Evolutionary conservation across 2,113 vertebrate species (phyloP).

Genomic region (Tenebrosternarchus preto): DNA sequence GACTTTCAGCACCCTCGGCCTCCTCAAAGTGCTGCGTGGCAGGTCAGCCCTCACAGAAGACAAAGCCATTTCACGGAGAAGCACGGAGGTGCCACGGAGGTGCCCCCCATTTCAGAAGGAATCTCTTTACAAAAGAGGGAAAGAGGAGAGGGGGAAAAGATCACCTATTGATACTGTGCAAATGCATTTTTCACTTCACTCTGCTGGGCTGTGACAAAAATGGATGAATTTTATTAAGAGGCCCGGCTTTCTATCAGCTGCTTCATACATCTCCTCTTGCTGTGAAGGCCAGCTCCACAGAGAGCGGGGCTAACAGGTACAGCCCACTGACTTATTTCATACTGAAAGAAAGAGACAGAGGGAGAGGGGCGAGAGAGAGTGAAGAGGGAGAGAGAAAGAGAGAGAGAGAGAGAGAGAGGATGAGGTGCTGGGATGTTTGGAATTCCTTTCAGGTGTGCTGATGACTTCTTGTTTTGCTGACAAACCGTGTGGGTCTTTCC

Average conservation of each 20-base stretch:
- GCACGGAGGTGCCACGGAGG: slow-evolving; percentile 53
- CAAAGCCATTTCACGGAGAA: slow-evolving; percentile 64
- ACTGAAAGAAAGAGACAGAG: background rate
- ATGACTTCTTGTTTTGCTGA: slow-evolving; percentile 47
- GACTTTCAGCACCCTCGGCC: slow-evolving; percentile 62
- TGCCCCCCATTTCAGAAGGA: slow-evolving; percentile 57
- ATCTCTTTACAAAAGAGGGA: slow-evolving; percentile 46
- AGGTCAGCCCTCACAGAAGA: slow-evolving; percentile 61
- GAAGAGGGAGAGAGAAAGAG: slow-evolving; percentile 3
- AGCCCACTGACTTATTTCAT: slow-evolving; percentile 50
- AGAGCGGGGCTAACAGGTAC: slow-evolving; percentile 46
- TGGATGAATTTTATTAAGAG: slow-evolving; percentile 76
- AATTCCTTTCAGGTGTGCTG: slow-evolving; percentile 43
- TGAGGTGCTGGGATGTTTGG: slow-evolving; percentile 40
- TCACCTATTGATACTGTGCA: slow-evolving; percentile 67
- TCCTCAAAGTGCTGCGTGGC: slow-evolving; percentile 60
- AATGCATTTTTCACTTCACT: slow-evolving; percentile 65
- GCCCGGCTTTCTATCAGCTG: slow-evolving; percentile 67
- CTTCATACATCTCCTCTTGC: slow-evolving; percentile 70
- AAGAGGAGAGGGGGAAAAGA: slow-evolving; percentile 53
- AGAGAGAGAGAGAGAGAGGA: background rate
- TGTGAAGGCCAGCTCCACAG: slow-evolving; percentile 66
- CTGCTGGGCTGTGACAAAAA: slow-evolving; percentile 71
- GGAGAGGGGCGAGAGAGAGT: background rate
- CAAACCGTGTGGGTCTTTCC: slow-evolving; percentile 38